phyloP scores from a whole-genome alignment of 2,113 vertebrate species.

The Daboia siamensis region DNA sequence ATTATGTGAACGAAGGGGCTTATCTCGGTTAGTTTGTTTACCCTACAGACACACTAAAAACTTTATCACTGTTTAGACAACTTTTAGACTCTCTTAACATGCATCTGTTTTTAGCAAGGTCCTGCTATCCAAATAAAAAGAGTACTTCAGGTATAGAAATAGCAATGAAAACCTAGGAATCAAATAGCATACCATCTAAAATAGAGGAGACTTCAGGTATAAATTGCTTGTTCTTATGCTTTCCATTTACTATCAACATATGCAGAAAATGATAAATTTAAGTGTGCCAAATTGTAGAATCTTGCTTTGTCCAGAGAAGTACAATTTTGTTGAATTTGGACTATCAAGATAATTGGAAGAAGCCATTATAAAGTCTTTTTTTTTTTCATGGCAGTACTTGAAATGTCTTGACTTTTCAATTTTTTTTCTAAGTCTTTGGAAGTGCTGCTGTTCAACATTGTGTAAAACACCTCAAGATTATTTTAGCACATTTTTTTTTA shows the following conservation, averaged over 20 bases:
- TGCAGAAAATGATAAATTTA: background rate
- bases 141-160: background rate
- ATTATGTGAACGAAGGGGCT: background rate
- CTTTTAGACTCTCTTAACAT: background rate
- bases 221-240: conserved; percentile 16
- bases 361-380: background rate
- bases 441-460: background rate
- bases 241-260: background rate
- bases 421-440: background rate
- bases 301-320: background rate
- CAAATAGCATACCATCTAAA: background rate
- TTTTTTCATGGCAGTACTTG: background rate
- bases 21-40: background rate
- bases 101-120: background rate
- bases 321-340: background rate
- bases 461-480: background rate
- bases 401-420: background rate
- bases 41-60: background rate
- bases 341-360: background rate
- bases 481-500: background rate
- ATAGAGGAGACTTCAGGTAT: conserved; percentile 18
- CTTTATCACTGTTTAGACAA: background rate
- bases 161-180: background rate
- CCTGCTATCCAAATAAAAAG: background rate
- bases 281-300: background rate